Conservation (phyloP, 2,113 vertebrate genomes). For the Meriones unguiculatus region DNA sequence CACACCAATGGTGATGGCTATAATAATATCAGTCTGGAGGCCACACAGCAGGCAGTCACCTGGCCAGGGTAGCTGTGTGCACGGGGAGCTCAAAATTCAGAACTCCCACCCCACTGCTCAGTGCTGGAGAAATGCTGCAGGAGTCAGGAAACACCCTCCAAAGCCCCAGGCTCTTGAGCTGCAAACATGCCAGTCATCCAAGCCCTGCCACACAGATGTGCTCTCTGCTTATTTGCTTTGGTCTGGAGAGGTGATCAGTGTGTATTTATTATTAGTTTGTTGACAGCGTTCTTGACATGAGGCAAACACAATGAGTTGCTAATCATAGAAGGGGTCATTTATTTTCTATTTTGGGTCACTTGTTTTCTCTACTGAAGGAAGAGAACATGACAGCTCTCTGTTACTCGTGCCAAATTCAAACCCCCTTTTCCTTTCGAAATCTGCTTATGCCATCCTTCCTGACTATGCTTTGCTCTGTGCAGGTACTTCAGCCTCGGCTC, state of each 20-base stretch:
- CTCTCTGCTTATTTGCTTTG: constrained; percentile 20
- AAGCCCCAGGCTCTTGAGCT: not conserved
- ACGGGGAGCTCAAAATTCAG: not conserved
- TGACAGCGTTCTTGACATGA: constrained; percentile 61
- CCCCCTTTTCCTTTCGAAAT: not conserved
- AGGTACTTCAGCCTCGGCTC: fast-evolving
- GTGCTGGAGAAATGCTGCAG: not conserved
- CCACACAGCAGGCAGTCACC: not conserved
- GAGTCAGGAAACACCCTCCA: not conserved
- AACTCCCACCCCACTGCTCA: not conserved
- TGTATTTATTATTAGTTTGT: constrained; percentile 58
- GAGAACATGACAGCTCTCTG: constrained; percentile 65
- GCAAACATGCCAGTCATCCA: constrained; percentile 3
- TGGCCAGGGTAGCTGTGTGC: not conserved
- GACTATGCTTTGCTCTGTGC: not conserved
- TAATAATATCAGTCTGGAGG: not conserved
- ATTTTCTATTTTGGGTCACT: constrained; percentile 71
- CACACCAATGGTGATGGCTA: not conserved
- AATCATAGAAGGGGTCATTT: constrained; percentile 71
- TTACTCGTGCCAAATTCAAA: constrained; percentile 59
- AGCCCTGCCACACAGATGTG: not conserved
- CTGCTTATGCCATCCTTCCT: not conserved
- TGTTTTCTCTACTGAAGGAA: constrained; percentile 65
- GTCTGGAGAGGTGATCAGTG: constrained; percentile 20
- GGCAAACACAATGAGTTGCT: constrained; percentile 62